A percentile compares a stretch with the other conserved stretches of the same genome.
Evolutionary conservation across 2,113 vertebrate genomes (phyloP).

Genomic region (Rafetus swinhoei): DNA sequence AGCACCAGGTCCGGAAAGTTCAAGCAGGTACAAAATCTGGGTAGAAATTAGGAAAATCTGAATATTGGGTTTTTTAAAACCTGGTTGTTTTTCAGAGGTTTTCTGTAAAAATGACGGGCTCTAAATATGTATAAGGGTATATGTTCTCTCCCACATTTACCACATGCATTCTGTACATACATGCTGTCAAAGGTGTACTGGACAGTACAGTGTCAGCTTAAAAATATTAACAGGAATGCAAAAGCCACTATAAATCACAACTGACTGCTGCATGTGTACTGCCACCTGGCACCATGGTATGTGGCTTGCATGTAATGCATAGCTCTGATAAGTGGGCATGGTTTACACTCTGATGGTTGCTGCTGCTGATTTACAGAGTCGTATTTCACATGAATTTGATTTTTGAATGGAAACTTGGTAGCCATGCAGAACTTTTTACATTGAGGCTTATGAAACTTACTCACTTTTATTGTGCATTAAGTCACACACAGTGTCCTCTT

Average conservation of each 20-base stretch:
- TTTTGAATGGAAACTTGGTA: accelerated
- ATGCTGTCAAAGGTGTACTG: neutral
- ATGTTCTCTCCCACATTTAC: neutral
- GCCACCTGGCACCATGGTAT: neutral
- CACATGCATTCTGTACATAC: neutral
- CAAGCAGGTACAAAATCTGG: neutral
- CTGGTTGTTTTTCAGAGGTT: neutral
- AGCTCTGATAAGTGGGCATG: neutral
- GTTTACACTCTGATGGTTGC: neutral
- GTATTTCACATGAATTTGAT: neutral
- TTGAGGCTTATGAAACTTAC: neutral
- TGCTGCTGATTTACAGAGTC: neutral
- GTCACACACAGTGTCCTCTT: neutral
- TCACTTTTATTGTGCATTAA: neutral
- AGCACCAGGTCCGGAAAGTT: neutral
- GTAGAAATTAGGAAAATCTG: neutral
- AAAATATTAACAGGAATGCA: neutral
- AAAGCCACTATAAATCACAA: neutral
- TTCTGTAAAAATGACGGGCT: neutral
- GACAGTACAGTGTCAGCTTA: neutral
- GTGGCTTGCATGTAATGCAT: neutral
- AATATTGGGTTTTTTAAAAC: neutral
- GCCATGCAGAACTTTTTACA: neutral
- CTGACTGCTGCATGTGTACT: neutral
- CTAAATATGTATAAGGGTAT: neutral